Base-by-base conservation (phyloP, 2,113 vertebrate genomes). In the Recurvirostra avosetta region DNA sequence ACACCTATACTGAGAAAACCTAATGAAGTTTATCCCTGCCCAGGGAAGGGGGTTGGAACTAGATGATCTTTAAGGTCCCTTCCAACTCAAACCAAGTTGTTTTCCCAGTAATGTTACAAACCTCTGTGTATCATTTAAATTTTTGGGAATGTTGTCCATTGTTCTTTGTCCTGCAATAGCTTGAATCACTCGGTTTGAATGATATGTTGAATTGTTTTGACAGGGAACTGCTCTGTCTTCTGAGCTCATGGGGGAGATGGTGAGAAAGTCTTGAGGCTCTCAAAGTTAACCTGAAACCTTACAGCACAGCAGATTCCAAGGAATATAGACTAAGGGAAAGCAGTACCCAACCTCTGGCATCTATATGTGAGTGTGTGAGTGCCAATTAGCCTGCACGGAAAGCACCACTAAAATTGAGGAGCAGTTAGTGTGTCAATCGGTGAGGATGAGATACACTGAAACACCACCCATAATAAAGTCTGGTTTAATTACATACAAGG, bases 101-200 rank as follows among this genome's bases (percentile, higher is more conserved):
- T 91, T 89, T 55, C 22, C 50, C 41, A 59, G 40, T 55, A 55
- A 41, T 9, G 30, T 8, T 41, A 41, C 23, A 76, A 90, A 70
- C 1, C 3, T 45, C 21, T 50, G 2, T 61, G 12, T 0, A 0
- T 63, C 21, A 26, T 47, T 71, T n/a, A 58, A 23, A 50, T 38
- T 93, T 80, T 75, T 15, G 14, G 15, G 41, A 80, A 67, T 6
- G 5, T 6, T 62, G 13, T 15, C 25, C 12, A 7, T 45, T 59
- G 22, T 77, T 67, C 36, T 88, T 88, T 75, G 29, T 43, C 59
- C 19, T 68, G 27, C 38, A 83, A 47, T 61, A 86, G 8, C 30
- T 67, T 47, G 55, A 43, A 62, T 66, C 34, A 55, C 15, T 84
- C 66, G 41, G 9, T 63, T 73, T 76, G 29, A 86, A 62, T 0